phyloP scores from a whole-genome alignment of 2,888 invertebrate species.

The Trichopoda pennipes region DNA sequence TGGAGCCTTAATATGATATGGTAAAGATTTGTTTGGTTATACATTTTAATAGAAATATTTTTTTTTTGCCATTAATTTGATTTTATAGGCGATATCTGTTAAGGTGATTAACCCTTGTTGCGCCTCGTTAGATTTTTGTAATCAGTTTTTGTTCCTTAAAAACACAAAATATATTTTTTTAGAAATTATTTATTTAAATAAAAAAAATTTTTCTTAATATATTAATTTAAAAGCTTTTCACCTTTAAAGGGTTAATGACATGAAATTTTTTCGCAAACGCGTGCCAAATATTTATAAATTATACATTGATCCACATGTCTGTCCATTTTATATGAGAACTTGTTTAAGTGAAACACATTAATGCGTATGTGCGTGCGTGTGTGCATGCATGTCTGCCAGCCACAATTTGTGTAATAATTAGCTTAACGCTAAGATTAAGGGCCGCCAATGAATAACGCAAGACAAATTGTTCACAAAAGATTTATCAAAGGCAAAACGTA shows the following conservation, averaged over 20 bases:
- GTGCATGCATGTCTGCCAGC: slow-evolving; percentile 61
- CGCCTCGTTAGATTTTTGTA: background rate
- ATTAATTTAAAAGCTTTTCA: background rate
- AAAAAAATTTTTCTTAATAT: background rate
- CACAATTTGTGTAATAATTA: slow-evolving; percentile 68
- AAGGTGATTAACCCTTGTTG: slow-evolving; percentile 3
- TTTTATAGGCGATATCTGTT: background rate
- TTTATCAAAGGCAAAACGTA: slow-evolving; percentile 50
- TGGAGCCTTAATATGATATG: too few relatives aligned
- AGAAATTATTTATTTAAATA: too few relatives aligned
- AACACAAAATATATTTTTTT: too few relatives aligned
- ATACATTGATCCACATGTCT: slow-evolving; percentile 35
- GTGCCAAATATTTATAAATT: slow-evolving; percentile 65
- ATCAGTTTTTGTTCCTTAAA: too few relatives aligned
- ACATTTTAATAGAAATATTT: too few relatives aligned
- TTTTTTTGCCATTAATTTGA: background rate
- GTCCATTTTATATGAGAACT: too few relatives aligned
- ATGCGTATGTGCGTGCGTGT: too few relatives aligned
- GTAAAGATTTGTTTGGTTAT: background rate
- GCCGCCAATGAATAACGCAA: slow-evolving; percentile 36
- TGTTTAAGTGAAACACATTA: slow-evolving; percentile 33
- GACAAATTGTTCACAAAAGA: slow-evolving; percentile 58
- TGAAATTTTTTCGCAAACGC: slow-evolving; percentile 46
- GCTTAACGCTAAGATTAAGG: slow-evolving; percentile 36
- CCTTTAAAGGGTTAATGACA: slow-evolving; percentile 35